Evolutionary conservation across 1,140 invertebrate genomes (phyloP).

Genomic region (Sinella curviseta): DNA sequence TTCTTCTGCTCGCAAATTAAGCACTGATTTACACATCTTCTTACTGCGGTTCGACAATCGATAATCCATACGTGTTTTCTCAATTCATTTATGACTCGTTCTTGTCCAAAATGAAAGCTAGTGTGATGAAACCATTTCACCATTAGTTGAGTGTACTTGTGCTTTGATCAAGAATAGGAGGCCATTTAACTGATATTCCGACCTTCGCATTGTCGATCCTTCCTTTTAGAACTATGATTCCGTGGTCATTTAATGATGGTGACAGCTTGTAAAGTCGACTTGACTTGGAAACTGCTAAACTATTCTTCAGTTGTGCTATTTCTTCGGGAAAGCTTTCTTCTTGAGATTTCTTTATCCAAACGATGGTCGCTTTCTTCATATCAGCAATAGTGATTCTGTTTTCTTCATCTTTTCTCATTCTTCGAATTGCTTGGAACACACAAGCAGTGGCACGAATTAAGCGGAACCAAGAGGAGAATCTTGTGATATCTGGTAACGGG

Average conservation of each 20-base stretch:
- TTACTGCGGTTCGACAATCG: conserved; percentile 21
- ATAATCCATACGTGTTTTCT: conserved; percentile 43
- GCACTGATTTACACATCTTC: conserved; percentile 18
- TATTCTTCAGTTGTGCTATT: background rate
- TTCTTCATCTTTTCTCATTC: background rate
- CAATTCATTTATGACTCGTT: conserved; percentile 27
- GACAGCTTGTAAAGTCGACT: conserved; percentile 6
- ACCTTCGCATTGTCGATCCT: background rate
- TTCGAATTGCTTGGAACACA: background rate
- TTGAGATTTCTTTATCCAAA: background rate
- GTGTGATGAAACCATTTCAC: background rate
- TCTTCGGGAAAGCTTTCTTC: background rate
- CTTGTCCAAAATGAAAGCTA: conserved; percentile 9
- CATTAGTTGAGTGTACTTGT: background rate
- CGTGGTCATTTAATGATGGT: background rate
- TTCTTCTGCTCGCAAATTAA: conserved; percentile 29
- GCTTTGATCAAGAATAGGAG: background rate
- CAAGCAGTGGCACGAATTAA: background rate
- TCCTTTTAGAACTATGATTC: background rate
- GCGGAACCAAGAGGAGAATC: background rate
- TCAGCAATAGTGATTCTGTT: background rate
- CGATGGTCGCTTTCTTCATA: background rate
- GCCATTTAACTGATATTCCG: background rate
- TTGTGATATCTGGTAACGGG: background rate
- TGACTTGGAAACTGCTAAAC: background rate